Evolutionary conservation across 92 coral and sea anemone species (phyloP).

Genomic region (Micromussa lordhowensis): DNA sequence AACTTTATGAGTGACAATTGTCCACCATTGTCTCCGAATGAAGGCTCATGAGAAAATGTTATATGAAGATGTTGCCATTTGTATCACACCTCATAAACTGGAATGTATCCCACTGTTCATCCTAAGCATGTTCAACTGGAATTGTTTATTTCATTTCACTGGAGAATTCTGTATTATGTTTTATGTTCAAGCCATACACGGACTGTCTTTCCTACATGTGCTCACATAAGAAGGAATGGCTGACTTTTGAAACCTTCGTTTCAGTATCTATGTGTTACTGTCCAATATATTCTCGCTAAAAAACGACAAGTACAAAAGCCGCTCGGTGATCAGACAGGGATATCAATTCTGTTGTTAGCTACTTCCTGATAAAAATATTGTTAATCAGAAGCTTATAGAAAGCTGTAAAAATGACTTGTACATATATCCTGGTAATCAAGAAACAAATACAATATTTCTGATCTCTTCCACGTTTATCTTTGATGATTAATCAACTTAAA

Average conservation of each 20-base stretch:
- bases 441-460: neutral
- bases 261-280: neutral
- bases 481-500: neutral
- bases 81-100: neutral
- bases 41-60: constrained; percentile 16
- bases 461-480: neutral
- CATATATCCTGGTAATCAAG: neutral
- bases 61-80: too few relatives aligned
- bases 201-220: neutral
- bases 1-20: constrained; percentile 95
- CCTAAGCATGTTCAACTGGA: neutral
- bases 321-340: neutral
- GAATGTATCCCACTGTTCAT: neutral
- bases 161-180: neutral
- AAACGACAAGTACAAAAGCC: neutral
- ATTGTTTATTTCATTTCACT: neutral
- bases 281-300: neutral
- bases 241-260: neutral
- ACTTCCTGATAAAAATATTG: neutral
- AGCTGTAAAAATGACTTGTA: neutral
- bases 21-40: constrained; percentile 85
- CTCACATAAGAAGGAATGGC: neutral
- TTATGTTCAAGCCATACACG: neutral
- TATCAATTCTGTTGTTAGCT: neutral
- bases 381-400: neutral